A percentile compares a stretch with the other conserved stretches of the same genome.
Conservation (phyloP, 2,888 invertebrate genomes). For the Nysson spinosus region DNA sequence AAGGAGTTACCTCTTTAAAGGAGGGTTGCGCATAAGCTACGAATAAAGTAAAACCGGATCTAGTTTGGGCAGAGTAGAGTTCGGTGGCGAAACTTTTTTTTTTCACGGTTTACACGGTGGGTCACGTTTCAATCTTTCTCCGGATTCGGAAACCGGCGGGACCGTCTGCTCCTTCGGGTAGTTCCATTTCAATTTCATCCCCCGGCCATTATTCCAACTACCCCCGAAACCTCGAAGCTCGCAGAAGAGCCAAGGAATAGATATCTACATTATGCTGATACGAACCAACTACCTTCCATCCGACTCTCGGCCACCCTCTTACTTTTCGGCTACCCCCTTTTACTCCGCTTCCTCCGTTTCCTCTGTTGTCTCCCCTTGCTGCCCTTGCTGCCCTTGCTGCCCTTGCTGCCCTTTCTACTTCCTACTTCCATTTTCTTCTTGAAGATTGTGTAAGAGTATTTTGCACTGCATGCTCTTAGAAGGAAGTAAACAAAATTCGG, state of each 20-base stretch:
- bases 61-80: conserved; percentile 52
- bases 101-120: conserved; percentile 63
- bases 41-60: conserved; percentile 43
- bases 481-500: too few relatives aligned
- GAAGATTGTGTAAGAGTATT: too few relatives aligned
- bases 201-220: conserved; percentile 40
- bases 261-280: conserved; percentile 72
- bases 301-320: conserved; percentile 43
- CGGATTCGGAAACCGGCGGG: conserved; percentile 68
- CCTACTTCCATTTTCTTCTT: too few relatives aligned
- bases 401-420: too few relatives aligned
- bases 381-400: not conserved
- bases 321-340: conserved; percentile 28
- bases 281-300: conserved; percentile 63
- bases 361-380: conserved; percentile 9
- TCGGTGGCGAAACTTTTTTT: conserved; percentile 63
- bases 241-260: conserved; percentile 64
- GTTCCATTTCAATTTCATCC: conserved; percentile 73
- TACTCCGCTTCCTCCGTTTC: not conserved
- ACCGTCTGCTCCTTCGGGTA: conserved; percentile 66
- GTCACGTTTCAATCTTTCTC: conserved; percentile 73
- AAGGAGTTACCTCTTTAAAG: conserved; percentile 27
- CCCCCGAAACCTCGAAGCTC: conserved; percentile 52
- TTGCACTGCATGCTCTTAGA: too few relatives aligned
- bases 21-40: conserved; percentile 5